Percentiles rank a stretch among this genome's conserved stretches.
phyloP scores from a whole-genome alignment of 1,140 invertebrate species.

The Samia ricini region DNA sequence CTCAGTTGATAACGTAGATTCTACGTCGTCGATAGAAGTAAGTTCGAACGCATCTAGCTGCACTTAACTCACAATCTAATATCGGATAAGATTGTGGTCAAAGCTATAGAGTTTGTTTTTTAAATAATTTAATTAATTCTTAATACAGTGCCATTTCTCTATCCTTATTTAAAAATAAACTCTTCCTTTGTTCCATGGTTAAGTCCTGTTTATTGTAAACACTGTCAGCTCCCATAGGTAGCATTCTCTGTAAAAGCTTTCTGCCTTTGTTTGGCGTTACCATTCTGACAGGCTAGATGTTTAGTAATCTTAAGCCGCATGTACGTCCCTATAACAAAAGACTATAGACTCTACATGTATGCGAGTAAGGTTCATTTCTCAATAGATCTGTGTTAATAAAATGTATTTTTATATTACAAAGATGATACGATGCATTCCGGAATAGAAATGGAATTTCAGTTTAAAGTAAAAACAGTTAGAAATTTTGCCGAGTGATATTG shows the following conservation, averaged over 20 bases:
- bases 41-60: no score
- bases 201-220: not conserved
- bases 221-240: constrained; percentile 18
- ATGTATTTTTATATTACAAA: constrained; percentile 3
- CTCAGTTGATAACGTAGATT: no score
- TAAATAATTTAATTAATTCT: no score
- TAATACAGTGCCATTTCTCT: not conserved
- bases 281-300: constrained; percentile 28
- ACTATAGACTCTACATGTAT: not conserved
- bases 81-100: no score
- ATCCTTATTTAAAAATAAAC: not conserved
- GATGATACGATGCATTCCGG: not conserved
- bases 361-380: not conserved
- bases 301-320: constrained; percentile 18
- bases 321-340: constrained; percentile 2
- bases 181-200: not conserved
- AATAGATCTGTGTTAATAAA: not conserved
- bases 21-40: no score
- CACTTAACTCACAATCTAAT: no score
- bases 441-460: constrained; percentile 4
- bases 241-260: constrained; percentile 34
- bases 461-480: not conserved
- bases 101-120: no score
- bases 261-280: constrained; percentile 26
- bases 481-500: no score